Evolutionary conservation across 2,797 vertebrate species (phyloP).

Genomic region (Benthosema pterotum): DNA sequence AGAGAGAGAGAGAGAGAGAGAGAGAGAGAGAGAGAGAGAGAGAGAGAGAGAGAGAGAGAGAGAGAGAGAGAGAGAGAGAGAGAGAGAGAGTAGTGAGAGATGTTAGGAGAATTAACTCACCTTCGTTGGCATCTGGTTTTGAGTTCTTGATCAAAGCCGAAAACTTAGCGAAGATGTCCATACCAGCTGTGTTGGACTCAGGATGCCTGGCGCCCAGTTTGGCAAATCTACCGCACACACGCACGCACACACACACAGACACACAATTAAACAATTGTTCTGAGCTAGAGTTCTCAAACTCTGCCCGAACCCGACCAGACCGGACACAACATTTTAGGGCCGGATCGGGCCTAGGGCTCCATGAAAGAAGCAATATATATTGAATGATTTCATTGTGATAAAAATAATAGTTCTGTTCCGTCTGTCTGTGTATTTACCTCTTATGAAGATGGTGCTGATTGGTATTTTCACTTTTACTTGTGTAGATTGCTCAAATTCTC

Average conservation of each 20-base stretch:
- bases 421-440: no score
- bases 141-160: slow-evolving; percentile 98
- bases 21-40: background rate
- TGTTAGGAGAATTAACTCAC: slow-evolving; percentile 68
- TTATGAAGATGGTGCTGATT: no score
- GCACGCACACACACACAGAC: slow-evolving; percentile 23
- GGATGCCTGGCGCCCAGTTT: slow-evolving; percentile 94
- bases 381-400: no score
- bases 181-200: slow-evolving; percentile 96
- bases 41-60: background rate
- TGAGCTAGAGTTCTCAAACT: no score
- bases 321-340: no score
- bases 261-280: background rate
- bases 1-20: background rate
- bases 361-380: no score
- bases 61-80: background rate
- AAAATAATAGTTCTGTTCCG: no score
- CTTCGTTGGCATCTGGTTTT: slow-evolving; percentile 95
- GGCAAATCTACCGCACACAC: slow-evolving; percentile 81
- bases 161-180: slow-evolving; percentile 99
- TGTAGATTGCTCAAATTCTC: no score
- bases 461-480: no score
- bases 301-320: no score
- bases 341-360: no score
- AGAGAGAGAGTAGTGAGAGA: background rate